Conservation (phyloP, 2,888 invertebrate species). For the Eupithecia pulchellata region DNA sequence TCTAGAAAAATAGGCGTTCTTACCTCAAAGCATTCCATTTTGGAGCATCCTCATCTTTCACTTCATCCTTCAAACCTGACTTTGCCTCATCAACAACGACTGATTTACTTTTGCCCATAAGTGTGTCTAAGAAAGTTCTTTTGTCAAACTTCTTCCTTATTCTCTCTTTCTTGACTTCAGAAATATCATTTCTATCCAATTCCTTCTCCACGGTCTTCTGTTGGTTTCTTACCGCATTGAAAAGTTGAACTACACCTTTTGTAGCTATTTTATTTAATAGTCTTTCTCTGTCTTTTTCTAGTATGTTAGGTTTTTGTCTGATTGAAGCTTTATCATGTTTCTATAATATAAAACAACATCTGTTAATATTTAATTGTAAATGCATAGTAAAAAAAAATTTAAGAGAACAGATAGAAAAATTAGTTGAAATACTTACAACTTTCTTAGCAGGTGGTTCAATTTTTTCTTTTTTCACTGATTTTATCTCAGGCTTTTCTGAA, state of each 20-base stretch:
- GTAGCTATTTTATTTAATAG: slow-evolving; percentile 93
- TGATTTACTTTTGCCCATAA: slow-evolving; percentile 89
- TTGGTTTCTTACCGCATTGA: slow-evolving; percentile 95
- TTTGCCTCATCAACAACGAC: slow-evolving; percentile 77
- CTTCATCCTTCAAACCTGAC: slow-evolving; percentile 64
- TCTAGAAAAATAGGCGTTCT: neutral
- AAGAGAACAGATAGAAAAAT: neutral
- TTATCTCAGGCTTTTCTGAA: slow-evolving; percentile 70
- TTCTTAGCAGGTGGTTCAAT: slow-evolving; percentile 69
- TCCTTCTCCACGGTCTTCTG: slow-evolving; percentile 91
- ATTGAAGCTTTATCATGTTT: slow-evolving; percentile 87
- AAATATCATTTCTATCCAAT: slow-evolving; percentile 88
- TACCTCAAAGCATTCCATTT: slow-evolving; percentile 88
- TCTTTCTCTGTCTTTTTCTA: slow-evolving; percentile 92
- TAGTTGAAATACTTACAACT: slow-evolving; percentile 58
- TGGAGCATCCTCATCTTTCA: slow-evolving; percentile 71
- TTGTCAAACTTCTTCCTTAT: slow-evolving; percentile 91
- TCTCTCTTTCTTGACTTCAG: slow-evolving; percentile 92
- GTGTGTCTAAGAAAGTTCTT: slow-evolving; percentile 90
- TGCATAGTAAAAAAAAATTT: neutral
- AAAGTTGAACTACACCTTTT: slow-evolving; percentile 96
- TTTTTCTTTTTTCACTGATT: slow-evolving; percentile 56
- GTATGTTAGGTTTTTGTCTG: slow-evolving; percentile 90
- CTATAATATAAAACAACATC: slow-evolving; percentile 67
- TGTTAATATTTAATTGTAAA: neutral